Conservation (phyloP, 2,888 invertebrate species). For the Sympetrum striolatum region DNA sequence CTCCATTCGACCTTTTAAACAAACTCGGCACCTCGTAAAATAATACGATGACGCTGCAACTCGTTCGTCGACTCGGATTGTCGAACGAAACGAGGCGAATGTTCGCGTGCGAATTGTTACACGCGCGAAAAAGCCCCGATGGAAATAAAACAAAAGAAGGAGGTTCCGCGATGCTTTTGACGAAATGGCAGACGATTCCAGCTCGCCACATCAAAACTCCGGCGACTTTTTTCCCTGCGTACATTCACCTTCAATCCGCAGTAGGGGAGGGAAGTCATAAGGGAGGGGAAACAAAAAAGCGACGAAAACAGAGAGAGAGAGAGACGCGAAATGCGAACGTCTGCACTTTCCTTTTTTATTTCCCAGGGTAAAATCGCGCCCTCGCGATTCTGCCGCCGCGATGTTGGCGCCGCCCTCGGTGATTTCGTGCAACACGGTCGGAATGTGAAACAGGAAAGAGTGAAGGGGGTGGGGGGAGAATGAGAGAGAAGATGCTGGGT, state of each 20-base stretch:
- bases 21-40: neutral
- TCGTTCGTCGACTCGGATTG: neutral
- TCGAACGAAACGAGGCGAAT: neutral
- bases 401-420: neutral
- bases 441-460: neutral
- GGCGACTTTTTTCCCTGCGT: neutral
- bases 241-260: neutral
- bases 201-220: neutral
- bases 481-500: neutral
- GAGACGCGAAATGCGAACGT: neutral
- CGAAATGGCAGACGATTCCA: neutral
- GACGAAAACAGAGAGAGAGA: neutral
- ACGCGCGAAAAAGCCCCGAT: neutral
- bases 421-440: neutral
- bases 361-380: neutral
- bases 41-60: neutral
- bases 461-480: neutral
- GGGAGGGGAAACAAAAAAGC: neutral
- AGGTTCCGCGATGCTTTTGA: neutral
- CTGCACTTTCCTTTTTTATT: neutral
- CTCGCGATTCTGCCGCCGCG: neutral
- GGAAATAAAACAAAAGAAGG: neutral
- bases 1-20: neutral
- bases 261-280: neutral
- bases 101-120: neutral